Base-by-base conservation (phyloP, 2,888 invertebrate species). In the Lasioglossum morio region DNA sequence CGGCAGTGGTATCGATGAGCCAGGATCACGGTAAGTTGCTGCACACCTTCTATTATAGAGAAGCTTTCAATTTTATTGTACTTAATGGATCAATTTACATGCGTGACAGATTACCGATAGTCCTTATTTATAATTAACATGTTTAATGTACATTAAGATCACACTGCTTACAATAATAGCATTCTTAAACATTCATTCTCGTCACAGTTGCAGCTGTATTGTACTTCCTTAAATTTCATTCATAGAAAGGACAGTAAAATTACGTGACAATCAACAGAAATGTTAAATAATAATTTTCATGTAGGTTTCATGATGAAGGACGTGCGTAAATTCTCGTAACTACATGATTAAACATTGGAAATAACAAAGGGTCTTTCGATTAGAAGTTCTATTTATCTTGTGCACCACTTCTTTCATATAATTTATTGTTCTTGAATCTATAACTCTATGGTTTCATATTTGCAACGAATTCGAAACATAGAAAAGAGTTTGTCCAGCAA, bases 1-100 rank as follows among this genome's bases (percentile, higher is more conserved):
- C 96, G 95, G 97, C 96, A 95, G 97, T 97, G 84, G 94, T 95
- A 85, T 93, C 95, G 79, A 95, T 95, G 94, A 95, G 93, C 92
- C 95, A 95, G 92, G 95, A 95, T 93, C 95, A 95, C 85, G 95
- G 95, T 95, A 87, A 94, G 95, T 92, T 73, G 27, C 10, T 57
- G 14, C 40, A 66, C 19, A 40, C 19, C 34, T 43, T 34, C 37
- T 72, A 43, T 27, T 43, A 34, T 57, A 34, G 46, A 40, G 78
- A 57, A n/a, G 57, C 57, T 43, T 57, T 43, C 43, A 12, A 72
- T 23, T 34, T 73, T 73, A 7, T 19, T 79, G 76, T 40, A 66
- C 57, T 73, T 48, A 73, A 19, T 77, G 53, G 57, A 72, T 75
- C 77, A 69, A 77, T 79, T 85, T 77, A 69, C n/a, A 70, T 70